phyloP scores from a whole-genome alignment of 2,797 vertebrate species.

The Spinibarbus caldwelli region DNA sequence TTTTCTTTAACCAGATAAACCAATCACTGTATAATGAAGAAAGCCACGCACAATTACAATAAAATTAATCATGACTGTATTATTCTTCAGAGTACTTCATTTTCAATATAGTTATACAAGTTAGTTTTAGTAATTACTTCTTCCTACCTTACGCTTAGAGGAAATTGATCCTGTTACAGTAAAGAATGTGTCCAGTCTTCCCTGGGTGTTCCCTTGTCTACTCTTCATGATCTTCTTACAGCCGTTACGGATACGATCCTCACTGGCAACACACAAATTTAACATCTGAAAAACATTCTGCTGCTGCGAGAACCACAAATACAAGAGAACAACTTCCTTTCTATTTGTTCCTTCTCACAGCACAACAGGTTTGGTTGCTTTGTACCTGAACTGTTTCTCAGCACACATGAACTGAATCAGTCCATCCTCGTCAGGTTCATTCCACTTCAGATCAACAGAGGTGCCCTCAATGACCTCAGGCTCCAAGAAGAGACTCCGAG shows the following conservation, averaged over 20 bases:
- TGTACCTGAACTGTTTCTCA: constrained; percentile 93
- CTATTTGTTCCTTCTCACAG: background rate
- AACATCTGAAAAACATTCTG: constrained; percentile 13
- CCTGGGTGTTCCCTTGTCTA: constrained; percentile 94
- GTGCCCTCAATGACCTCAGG: constrained; percentile 88
- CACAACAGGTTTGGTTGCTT: background rate
- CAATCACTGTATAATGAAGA: background rate
- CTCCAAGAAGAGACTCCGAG: constrained; percentile 87
- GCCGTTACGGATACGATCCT: constrained; percentile 91
- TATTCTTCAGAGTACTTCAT: background rate
- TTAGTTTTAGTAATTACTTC: background rate
- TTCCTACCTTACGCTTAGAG: constrained; percentile 88
- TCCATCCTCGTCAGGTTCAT: constrained; percentile 86
- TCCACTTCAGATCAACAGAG: constrained; percentile 88
- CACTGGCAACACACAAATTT: constrained; percentile 66
- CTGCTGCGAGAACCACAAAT: constrained; percentile 10
- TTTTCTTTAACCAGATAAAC: background rate
- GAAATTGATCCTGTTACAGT: constrained; percentile 93
- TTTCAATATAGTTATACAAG: background rate
- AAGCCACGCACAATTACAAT: background rate
- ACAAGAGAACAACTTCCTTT: background rate
- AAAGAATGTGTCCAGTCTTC: constrained; percentile 94
- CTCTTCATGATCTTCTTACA: constrained; percentile 90
- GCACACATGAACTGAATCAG: constrained; percentile 89
- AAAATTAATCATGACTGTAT: background rate